Evolutionary conservation across 2,113 vertebrate species (phyloP), one percentile per base, ranked within the genome.

Genomic region (Platanista minor): DNA sequence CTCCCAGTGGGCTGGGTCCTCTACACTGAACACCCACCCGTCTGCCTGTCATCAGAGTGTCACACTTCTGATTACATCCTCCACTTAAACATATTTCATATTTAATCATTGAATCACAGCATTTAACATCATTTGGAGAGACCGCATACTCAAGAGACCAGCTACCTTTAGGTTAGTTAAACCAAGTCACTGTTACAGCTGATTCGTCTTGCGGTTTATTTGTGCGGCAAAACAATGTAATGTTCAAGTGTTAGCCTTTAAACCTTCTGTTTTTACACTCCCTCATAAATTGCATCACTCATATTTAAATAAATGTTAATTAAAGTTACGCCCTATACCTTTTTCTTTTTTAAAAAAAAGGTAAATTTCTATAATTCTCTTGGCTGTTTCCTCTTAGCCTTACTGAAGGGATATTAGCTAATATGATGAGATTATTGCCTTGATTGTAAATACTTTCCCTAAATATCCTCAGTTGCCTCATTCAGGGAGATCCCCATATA

Each of bases 21-120:
- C 29, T 11, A 0, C 2, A 11, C 66, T 14, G 18, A 13, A 49
- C 41, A 39, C 21, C 75, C 2, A 0, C 7, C 0, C 33, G 33
- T 67, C 52, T 49, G 23, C 64, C 52, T 54, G 11, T 43, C 43
- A 2, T 25, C 23, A 20, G 29, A 6, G 41, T 4, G 1, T 66
- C 66, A 15, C 27, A 6, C 36, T 18, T n/a, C 57, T 1, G 23
- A 3, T 5, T 1, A 18, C 21, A 0, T 4, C 57, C 31, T 88
- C 80, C 62, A 33, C 0, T 0, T 18, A 14, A 3, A 14, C 17
- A 9, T 8, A 1, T 18, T 20, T 59, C n/a, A 1, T 8, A 10
- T 23, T 5, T 23, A 25, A 29, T 23, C 43, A 5, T 3, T 36
- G 7, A 52, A 5, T 66, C 43, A 14, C 49, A 21, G 8, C 46